Conservation (phyloP, 2,797 vertebrate species). For the Calcarius lapponicus region DNA sequence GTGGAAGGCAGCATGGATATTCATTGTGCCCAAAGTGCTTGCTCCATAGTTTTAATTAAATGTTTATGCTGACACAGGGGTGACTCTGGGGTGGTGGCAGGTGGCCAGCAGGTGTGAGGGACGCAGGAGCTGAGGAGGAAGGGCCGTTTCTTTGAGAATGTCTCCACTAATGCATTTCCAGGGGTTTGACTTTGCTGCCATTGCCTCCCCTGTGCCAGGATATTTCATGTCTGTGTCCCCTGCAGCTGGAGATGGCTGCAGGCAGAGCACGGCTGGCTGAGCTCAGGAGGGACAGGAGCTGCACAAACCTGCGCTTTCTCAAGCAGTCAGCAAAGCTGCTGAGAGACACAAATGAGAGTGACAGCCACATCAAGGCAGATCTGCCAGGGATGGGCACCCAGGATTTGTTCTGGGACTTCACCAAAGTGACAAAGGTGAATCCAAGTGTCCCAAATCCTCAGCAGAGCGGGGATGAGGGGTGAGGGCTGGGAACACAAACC, state of each 20-base stretch:
- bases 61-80: neutral
- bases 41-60: neutral
- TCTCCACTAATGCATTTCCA: neutral
- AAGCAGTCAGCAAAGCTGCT: neutral
- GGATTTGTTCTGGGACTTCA: neutral
- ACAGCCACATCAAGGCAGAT: neutral
- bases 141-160: neutral
- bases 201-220: neutral
- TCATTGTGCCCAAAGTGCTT: neutral
- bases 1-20: neutral
- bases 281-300: neutral
- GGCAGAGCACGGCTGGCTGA: neutral
- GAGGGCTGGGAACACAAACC: neutral
- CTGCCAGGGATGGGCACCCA: neutral
- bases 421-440: neutral
- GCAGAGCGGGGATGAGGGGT: rapidly evolving
- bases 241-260: neutral
- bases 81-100: neutral
- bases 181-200: neutral
- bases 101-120: neutral
- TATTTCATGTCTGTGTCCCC: neutral
- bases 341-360: neutral
- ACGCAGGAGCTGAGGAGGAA: neutral
- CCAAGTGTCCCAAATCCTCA: neutral
- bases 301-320: neutral